Evolutionary conservation across 2,113 vertebrate genomes (phyloP), one percentile per base, ranked within the genome.

Genomic region (Prinia subflava): DNA sequence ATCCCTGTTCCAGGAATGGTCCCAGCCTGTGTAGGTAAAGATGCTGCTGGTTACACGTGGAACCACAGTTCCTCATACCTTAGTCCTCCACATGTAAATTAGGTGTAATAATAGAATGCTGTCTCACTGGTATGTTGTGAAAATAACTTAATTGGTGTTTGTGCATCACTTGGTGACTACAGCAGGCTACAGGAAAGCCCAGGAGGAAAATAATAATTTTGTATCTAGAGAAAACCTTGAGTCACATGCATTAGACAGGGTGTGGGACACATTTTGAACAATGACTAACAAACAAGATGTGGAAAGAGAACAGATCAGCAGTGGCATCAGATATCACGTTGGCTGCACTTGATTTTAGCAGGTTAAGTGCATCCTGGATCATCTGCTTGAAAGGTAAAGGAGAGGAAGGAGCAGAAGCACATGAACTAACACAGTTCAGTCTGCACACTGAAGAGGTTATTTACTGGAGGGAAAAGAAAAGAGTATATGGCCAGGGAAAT

Each of bases 111-210:
- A 95, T 83, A 95, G 79, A 39, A 87, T 90, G 60, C 70, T 78
- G 55, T 63, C 64, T 93, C 81, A 71, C 39, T 56, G 52, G 52
- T 71, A 39, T 93, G 83, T 90, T 96, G 68, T 94, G 86, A 97
- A 96, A 97, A 97, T 89, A 94, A 92, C 68, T 95, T 97, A 97
- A 96, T 95, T 97, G 91, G 57, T 96, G 89, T 97, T 97, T 97
- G 86, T 80, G 60, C 64, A 92, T 80, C 56, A 27, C 42, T 80
- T 74, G 60, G 90, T 3, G 17, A 74, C 71, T 90, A 28, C 52
- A 75, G 73, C 47, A 86, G 33, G 60, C 76, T 78, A 75, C 92
- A 89, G 86, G 76, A 93, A 93, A 95, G 86, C 92, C 86, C 80
- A 83, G 83, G 83, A 95, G 92, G 87, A 94, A 96, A 97, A 94